Evolutionary conservation across 2,113 vertebrate genomes (phyloP), one percentile per base, ranked within the genome.

Genomic region (Phycodurus eques): DNA sequence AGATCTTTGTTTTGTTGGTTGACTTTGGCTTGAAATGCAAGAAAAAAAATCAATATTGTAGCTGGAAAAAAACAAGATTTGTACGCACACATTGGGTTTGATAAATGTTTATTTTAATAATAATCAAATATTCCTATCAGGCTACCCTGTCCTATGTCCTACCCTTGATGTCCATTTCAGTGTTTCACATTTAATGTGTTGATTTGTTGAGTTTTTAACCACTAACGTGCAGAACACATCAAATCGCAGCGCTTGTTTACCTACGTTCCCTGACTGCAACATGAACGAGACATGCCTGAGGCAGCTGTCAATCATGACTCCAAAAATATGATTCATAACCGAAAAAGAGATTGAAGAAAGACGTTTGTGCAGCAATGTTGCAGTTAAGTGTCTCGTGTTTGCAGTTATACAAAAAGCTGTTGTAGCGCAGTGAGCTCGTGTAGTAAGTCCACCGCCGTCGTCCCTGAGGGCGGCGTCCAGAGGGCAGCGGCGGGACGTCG

Each of bases 401-500:
- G 5, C n/a, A 22, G 2, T 63, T 39, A 19, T 19, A 19, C 11
- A 39, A 31, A 59, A 22, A 61, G 27, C 59, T 5, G 59, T 11
- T 49, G 13, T 35, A 12, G 12, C 5, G 57, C 17, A 42, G 67
- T 63, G 31, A 70, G 54, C 69, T 56, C 43, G 46, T 64, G 62
- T 0, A 22, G 61, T 67, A 56, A 67, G 79, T 31, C 76, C 80
- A 80, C 79, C 87, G 81, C 86, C 80, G 81, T 87, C 85, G 84
- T 82, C 47, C 13, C 56, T 73, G 61, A 74, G 75, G 59, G 31
- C 59, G 19, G 31, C 31, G 59, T 60, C 27, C 57, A 33, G 57
- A 60, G 27, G 59, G 31, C 59, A 35, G 31, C 31, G 59, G 31
- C 59, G 31, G 59, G 59, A 61, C 31, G 80, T 77, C 31, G 15